These are phyloP conservation scores for Drosophila hamatofila DNA, from an alignment of 2,888 invertebrate species.

Conservation along the genomic window DNA sequence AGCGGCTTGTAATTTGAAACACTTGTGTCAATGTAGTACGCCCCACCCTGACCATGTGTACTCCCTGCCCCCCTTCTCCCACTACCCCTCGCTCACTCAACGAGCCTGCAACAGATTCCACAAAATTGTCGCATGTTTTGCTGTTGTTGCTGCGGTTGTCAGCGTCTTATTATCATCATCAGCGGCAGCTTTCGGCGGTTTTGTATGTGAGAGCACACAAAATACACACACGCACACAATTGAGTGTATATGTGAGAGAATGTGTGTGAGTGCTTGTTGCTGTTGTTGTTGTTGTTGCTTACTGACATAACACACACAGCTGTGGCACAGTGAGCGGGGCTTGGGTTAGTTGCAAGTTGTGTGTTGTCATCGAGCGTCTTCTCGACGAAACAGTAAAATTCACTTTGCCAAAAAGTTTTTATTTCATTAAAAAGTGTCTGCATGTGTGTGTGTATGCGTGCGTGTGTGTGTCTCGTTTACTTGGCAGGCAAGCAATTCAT, in stretches of 20 bases:
- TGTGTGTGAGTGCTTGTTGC: background rate
- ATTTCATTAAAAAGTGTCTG: slow-evolving; percentile 78
- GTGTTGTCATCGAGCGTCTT: slow-evolving; percentile 61
- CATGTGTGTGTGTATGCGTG: slow-evolving; percentile 29
- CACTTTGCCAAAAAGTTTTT: slow-evolving; percentile 82
- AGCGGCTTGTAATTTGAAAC: slow-evolving; percentile 82
- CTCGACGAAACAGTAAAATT: slow-evolving; percentile 76
- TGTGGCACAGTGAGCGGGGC: slow-evolving; percentile 28
- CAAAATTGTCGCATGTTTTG: slow-evolving; percentile 57
- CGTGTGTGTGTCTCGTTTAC: slow-evolving; percentile 62
- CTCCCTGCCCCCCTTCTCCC: background rate
- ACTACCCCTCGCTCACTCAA: background rate
- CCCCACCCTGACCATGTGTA: slow-evolving; percentile 1
- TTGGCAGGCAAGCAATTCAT: slow-evolving; percentile 78
- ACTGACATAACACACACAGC: slow-evolving; percentile 54
- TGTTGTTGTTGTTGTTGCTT: slow-evolving; percentile 24
- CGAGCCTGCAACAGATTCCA: slow-evolving; percentile 25
- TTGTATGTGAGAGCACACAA: slow-evolving; percentile 51
- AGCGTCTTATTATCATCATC: slow-evolving; percentile 82
- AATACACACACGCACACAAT: slow-evolving; percentile 25
- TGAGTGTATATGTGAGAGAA: background rate
- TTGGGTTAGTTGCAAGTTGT: slow-evolving; percentile 55
- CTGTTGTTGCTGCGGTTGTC: slow-evolving; percentile 73
- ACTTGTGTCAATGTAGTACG: slow-evolving; percentile 80
- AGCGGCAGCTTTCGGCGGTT: slow-evolving; percentile 81